Base-by-base conservation (phyloP, 2,797 vertebrate genomes). In the Gymnoscopelus microlampas region DNA sequence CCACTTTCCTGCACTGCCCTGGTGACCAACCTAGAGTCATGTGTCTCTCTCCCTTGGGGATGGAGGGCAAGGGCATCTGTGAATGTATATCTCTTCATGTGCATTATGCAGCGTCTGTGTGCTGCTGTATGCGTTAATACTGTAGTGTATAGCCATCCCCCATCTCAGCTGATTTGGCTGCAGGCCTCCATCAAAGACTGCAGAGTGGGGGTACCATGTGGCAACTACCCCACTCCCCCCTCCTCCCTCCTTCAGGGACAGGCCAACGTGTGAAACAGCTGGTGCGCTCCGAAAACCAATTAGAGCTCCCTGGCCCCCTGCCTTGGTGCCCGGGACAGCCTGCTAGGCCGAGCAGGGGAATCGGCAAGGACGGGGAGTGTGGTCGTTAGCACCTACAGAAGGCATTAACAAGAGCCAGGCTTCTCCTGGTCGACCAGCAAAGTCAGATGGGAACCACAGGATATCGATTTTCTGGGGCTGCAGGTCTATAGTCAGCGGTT, bases 251-350 rank as follows among this genome's bases (percentile, higher is more conserved):
- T 82, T 74, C 56, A 68, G 87, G 85, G 78, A 80, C 73, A 12
- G 51, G 62, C 13, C 23, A 77, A 61, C 70, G 62, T 64, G 76
- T 76, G 83, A 85, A 83, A 88, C 92, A 93, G 92, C 89, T 92
- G 90, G 60, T 87, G 74, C 79, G 54, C 78, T 77, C 73, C 78
- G 66, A 78, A 89, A 89, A 72, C 71, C 83, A 86, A 88, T 90
- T 87, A 90, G 60, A 79, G 77, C 68, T 70, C 70, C 68, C 47
- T 0, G 54, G 39, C 79, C 79, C 75, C 82, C 85, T 13, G 44
- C 61, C 66, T 60, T n/a, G 50, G 12, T 51, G 50, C 12, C 14
- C 6, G 50, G 50, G 65, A 70, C 75, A 47, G 66, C 66, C 53
- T 67, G 60, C 64, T 23, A 56, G 61, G 47, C 29, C 35, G 0